phyloP scores from a whole-genome alignment of 2,797 vertebrate genomes.

The Austrolebias charrua region DNA sequence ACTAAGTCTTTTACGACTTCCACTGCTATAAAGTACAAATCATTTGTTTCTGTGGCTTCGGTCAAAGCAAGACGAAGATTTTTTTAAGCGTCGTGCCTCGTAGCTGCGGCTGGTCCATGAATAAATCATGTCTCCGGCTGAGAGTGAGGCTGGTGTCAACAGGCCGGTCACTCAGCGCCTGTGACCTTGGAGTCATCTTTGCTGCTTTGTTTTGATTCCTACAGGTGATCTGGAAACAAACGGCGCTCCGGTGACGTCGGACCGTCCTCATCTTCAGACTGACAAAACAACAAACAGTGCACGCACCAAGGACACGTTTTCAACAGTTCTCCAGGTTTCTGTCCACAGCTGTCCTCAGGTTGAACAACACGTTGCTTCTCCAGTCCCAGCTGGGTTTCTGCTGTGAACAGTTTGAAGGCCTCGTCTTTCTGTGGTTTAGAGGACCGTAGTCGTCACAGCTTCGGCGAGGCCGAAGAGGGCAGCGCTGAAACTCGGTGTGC shows the following conservation, averaged over 20 bases:
- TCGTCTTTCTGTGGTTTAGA: conserved; percentile 27
- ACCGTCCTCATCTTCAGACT: conserved; percentile 13
- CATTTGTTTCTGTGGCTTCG: not conserved
- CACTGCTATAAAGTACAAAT: not conserved
- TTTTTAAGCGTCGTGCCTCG: not conserved
- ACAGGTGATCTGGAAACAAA: conserved; percentile 21
- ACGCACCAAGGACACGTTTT: not conserved
- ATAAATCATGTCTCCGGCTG: conserved; percentile 19
- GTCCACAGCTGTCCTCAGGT: conserved; percentile 1
- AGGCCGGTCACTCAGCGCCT: conserved; percentile 10
- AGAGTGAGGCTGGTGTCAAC: conserved; percentile 19
- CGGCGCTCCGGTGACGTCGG: not conserved
- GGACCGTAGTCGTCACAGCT: conserved; percentile 45
- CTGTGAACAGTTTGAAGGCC: conserved; percentile 1
- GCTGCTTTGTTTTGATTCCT: not conserved
- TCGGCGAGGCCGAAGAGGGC: conserved; percentile 5
- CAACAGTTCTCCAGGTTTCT: conserved; percentile 8
- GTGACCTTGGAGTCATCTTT: conserved; percentile 4
- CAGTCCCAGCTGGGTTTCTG: not conserved
- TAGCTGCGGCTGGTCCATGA: conserved; percentile 4
- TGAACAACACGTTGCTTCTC: not conserved
- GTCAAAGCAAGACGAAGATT: not conserved
- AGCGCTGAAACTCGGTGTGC: conserved; percentile 18
- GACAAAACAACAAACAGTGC: not conserved
- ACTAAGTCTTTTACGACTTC: not conserved